Percentiles rank a stretch among this genome's conserved stretches.
phyloP scores from a whole-genome alignment of 2,797 vertebrate genomes.

The Parambassis ranga region DNA sequence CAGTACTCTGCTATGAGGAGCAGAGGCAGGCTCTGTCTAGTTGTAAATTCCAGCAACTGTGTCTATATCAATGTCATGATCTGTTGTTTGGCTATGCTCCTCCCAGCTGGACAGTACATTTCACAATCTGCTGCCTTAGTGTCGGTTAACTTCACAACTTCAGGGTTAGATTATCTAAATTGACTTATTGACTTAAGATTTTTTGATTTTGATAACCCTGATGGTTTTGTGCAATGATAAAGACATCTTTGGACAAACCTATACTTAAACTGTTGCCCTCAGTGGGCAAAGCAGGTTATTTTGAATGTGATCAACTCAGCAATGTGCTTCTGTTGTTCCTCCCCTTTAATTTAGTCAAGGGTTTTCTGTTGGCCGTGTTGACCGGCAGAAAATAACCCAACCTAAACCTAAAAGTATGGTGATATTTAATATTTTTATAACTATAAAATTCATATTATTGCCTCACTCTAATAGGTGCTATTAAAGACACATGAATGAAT shows the following conservation, averaged over 20 bases:
- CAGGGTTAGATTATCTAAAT: too few relatives aligned
- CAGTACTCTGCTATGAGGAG: background rate
- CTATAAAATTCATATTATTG: too few relatives aligned
- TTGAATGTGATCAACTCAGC: background rate
- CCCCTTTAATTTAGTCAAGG: slow-evolving; percentile 5
- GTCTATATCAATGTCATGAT: background rate
- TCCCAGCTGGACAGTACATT: background rate
- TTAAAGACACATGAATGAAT: background rate
- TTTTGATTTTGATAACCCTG: slow-evolving; percentile 2
- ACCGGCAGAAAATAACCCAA: too few relatives aligned
- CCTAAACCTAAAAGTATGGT: background rate
- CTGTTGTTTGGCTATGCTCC: background rate
- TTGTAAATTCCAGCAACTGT: slow-evolving; percentile 37
- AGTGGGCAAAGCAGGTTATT: background rate
- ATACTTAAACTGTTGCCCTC: slow-evolving; percentile 1
- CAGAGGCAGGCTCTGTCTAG: slow-evolving; percentile 19
- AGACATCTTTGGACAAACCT: slow-evolving; percentile 12
- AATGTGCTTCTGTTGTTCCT: background rate
- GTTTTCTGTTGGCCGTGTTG: background rate
- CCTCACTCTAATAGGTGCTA: too few relatives aligned
- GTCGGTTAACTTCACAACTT: too few relatives aligned
- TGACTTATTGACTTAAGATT: background rate
- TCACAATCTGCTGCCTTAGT: background rate
- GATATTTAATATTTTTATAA: background rate
- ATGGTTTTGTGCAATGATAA: background rate